Conservation (phyloP, 1,140 invertebrate species). For the Drosophila pseudoananassae region DNA sequence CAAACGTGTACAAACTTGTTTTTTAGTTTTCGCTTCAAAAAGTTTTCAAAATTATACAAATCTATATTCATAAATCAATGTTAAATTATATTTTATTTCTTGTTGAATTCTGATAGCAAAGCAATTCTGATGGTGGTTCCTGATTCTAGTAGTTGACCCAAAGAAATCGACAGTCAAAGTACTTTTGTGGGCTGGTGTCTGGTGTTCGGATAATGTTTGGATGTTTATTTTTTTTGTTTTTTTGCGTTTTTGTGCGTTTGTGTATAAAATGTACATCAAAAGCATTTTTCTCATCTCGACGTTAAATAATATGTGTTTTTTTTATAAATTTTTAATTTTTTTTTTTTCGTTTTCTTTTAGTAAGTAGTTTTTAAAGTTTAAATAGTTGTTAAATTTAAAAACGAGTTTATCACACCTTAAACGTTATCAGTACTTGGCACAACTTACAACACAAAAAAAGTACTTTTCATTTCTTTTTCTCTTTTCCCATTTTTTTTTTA, state of each 20-base stretch:
- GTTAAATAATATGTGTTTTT: slow-evolving; percentile 55
- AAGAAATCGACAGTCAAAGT: no score
- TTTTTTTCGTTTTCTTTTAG: slow-evolving; percentile 53
- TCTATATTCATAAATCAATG: slow-evolving; percentile 52
- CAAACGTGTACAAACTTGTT: slow-evolving; percentile 53
- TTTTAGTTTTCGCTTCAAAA: slow-evolving; percentile 38
- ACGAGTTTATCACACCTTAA: slow-evolving; percentile 83
- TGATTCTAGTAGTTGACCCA: no score
- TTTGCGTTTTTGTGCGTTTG: slow-evolving; percentile 32
- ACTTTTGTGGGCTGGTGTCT: slow-evolving; percentile 61
- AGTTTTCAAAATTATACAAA: slow-evolving; percentile 26
- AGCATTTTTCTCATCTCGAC: slow-evolving; percentile 50
- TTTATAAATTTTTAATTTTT: slow-evolving; percentile 45
- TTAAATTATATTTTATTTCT: slow-evolving; percentile 33
- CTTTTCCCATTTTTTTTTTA: slow-evolving; percentile 27
- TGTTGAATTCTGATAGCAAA: slow-evolving; percentile 56
- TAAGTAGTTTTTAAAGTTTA: slow-evolving; percentile 79
- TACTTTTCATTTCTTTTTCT: slow-evolving; percentile 57
- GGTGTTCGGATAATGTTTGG: slow-evolving; percentile 19
- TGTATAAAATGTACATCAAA: slow-evolving; percentile 67
- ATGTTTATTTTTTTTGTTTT: slow-evolving; percentile 4
- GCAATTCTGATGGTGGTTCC: slow-evolving; percentile 9
- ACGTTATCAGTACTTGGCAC: slow-evolving; percentile 84
- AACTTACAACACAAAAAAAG: slow-evolving; percentile 82
- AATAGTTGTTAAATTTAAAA: slow-evolving; percentile 82